Evolutionary conservation across 2,888 invertebrate genomes (phyloP).

Genomic region (Anoncus sp.): DNA sequence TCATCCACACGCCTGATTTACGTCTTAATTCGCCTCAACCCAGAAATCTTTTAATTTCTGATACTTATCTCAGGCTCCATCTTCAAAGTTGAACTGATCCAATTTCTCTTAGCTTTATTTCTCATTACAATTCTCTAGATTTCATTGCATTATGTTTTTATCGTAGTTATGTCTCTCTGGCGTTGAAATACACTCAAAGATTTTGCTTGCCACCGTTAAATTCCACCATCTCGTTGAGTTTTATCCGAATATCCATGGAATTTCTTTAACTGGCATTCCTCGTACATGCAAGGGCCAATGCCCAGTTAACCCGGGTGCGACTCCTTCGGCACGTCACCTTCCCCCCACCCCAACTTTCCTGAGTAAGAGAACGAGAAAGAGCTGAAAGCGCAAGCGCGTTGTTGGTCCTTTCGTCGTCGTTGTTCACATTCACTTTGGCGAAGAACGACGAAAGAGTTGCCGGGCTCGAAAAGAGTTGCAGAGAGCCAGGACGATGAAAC

Average conservation of each 20-base stretch:
- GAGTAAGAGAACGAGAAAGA: background rate
- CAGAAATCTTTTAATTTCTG: too few species aligned
- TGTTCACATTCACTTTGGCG: constrained; percentile 57
- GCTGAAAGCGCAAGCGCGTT: constrained; percentile 26
- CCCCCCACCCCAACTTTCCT: background rate
- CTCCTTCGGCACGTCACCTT: constrained; percentile 46
- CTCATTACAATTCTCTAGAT: background rate
- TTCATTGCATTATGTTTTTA: background rate
- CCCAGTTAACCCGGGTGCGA: constrained; percentile 61
- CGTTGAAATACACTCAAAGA: too few species aligned
- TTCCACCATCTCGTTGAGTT: constrained; percentile 61
- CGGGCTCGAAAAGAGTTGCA: constrained; percentile 43
- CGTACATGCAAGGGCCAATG: constrained; percentile 61
- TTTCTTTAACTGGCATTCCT: constrained; percentile 57
- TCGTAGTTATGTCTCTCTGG: too few species aligned
- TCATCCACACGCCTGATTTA: too few species aligned
- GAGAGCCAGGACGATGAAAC: constrained; percentile 33
- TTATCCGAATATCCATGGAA: constrained; percentile 60
- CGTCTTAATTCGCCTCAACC: too few species aligned
- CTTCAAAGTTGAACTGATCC: too few species aligned
- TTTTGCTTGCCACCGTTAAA: constrained; percentile 58
- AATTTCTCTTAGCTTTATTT: background rate
- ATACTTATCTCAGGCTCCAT: too few species aligned
- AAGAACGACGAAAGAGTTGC: constrained; percentile 42
- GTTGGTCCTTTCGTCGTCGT: constrained; percentile 47